These are phyloP conservation scores for Probosciger aterrimus DNA, from an alignment of 2,113 vertebrate species.

Conservation along the genomic window DNA sequence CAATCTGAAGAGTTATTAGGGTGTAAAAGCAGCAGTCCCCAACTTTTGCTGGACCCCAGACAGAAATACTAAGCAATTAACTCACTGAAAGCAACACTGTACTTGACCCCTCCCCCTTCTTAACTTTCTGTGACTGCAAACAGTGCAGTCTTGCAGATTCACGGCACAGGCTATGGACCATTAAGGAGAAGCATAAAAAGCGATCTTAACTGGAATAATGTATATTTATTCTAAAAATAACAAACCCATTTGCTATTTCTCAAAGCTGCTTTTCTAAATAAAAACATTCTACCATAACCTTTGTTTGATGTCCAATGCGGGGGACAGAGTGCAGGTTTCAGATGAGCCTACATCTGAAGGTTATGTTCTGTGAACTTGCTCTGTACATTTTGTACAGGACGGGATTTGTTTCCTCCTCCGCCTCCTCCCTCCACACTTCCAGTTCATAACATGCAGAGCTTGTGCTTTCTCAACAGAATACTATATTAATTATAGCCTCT, in stretches of 20 bases:
- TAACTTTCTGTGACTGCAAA: neutral
- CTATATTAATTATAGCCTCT: neutral
- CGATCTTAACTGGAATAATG: neutral
- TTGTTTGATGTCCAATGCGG: neutral
- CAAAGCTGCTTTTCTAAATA: conserved; percentile 9
- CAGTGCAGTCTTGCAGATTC: neutral
- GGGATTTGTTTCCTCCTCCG: neutral
- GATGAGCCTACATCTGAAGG: neutral
- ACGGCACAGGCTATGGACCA: neutral
- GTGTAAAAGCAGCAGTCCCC: neutral
- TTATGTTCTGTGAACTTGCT: neutral
- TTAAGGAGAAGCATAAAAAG: neutral
- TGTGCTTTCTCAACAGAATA: neutral
- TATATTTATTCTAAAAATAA: neutral
- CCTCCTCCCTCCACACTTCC: neutral
- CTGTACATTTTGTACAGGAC: conserved; percentile 11
- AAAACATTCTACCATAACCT: neutral
- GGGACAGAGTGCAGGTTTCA: neutral
- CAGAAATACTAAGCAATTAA: neutral
- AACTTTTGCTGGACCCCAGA: neutral
- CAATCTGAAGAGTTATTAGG: neutral
- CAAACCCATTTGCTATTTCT: neutral
- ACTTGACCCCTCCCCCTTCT: neutral
- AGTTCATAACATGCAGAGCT: neutral
- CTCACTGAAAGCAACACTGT: neutral